Conservation (phyloP, 2,888 invertebrate genomes). For the Zeuzera pyrina region DNA sequence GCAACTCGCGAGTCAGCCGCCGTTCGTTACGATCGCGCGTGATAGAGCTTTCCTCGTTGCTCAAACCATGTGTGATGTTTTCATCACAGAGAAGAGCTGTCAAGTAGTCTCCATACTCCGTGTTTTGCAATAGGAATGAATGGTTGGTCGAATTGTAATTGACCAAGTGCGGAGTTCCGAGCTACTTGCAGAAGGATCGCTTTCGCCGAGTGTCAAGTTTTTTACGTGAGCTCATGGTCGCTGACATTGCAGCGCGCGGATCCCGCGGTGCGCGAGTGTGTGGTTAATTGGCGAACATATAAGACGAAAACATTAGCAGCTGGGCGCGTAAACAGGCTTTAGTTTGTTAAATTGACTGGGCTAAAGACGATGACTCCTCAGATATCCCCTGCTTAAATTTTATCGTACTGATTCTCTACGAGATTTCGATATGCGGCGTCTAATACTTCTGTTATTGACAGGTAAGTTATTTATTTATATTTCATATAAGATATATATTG, state of each 20-base stretch:
- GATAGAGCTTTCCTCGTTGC: conserved; percentile 38
- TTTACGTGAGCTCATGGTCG: conserved; percentile 62
- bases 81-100: conserved; percentile 54
- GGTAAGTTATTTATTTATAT: conserved; percentile 31
- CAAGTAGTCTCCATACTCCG: conserved; percentile 35
- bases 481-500: background rate
- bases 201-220: conserved; percentile 62
- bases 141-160: too few relatives aligned
- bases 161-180: background rate
- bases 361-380: conserved; percentile 46
- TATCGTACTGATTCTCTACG: conserved; percentile 24
- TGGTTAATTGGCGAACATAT: conserved; percentile 63
- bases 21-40: conserved; percentile 66
- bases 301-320: conserved; percentile 53
- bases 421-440: conserved; percentile 50
- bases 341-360: conserved; percentile 36
- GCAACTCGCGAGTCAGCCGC: conserved; percentile 68
- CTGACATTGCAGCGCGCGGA: conserved; percentile 70
- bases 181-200: conserved; percentile 29
- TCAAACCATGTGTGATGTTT: conserved; percentile 67
- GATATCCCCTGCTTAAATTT: conserved; percentile 32
- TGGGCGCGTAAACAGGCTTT: conserved; percentile 64
- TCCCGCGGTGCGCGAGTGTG: conserved; percentile 71
- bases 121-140: conserved; percentile 43
- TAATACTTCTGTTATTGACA: conserved; percentile 55